Base-by-base conservation (phyloP, 2,888 invertebrate genomes). In the Helleia helle region DNA sequence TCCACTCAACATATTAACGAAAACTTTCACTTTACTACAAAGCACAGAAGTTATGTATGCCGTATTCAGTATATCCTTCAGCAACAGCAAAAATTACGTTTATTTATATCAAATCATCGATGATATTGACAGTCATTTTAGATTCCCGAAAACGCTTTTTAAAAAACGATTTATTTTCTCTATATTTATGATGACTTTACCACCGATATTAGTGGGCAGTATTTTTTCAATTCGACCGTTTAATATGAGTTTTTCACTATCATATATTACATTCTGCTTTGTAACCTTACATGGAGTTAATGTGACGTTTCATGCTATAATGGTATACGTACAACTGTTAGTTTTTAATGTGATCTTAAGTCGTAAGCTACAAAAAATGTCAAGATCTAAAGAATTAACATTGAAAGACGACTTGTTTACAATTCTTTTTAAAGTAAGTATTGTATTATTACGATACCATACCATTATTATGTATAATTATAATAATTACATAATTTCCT, bases 1-100 rank as follows among this genome's bases (percentile, higher is more conserved):
- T 2, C 74, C 75, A 1, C 44, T 75, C 2, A 65, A 67, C 24
- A 52, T 71, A 17, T 40, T 73, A 9, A 63, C 70, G 0, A 70
- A 59, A 58, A 50, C 50, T 2, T 71, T 53, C 36, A 56, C 57
- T 1, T 45, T 51, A 5, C 38, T 59, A 2, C 56, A 54, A 43
- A 54, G 46, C 3, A 22, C 55, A 6, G 74, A 73, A 59, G 54
- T 52, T 2, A 40, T 59, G 15, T 62, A 64, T 47, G 52, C 54
- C 2, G 50, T 66, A 17, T 53, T 64, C 11, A 50, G 58, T 4
- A 43, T 52, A 7, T 51, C 64, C 1, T 57, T 70, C 34, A 45
- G 48, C 7, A 70, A 67, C 31, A 50, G 60, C 24, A 18, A 38
- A 3, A 30, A 51, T 13, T 70, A 63, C 41, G 51, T 64, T 0